Evolutionary conservation across 2,888 invertebrate species (phyloP), one percentile per base, ranked within the genome.

Genomic region (Watsonalla cultraria): DNA sequence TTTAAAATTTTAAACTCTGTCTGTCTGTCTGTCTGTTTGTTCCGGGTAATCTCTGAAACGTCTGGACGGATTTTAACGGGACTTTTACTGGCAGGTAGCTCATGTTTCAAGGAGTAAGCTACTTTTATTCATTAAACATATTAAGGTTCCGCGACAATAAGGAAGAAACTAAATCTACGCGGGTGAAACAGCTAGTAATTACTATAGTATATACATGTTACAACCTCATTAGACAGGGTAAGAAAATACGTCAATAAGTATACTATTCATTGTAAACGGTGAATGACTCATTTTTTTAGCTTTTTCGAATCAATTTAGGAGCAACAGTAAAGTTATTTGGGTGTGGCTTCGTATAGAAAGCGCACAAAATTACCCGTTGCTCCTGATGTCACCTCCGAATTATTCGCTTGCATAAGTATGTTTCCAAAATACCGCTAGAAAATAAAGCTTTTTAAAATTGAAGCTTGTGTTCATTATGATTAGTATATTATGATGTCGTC

Each of bases 391-490:
- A 42, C 11, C 37, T 37, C 37, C 24, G 24, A 37, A 37, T 7
- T 37, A 37, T 37, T 37, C 5, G 42, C 42, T 42, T 42, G 42
- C 11, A 37, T 42, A 7, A 11, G 42, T 11, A 42, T 42, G 11
- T 24, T 24, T 24, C 24, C 42, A 11, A 42, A 42, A 42, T 9
- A 42, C 42, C 9, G 11, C 42, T 42, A 5, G 42, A 11, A 42
- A 42, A 42, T 42, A 11, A 42, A 42, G 11, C 11, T 42, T 42
- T 24, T 11, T 11, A 42, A 42, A 11, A 42, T 42, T 37, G 7
- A 37, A 37, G 37, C 37, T 7, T 52, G 55, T 42, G 34, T 49
- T 46, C 46, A 45, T 52, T 55, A 39, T 42, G 34, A 55, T 50
- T 47, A 47, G 42, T 50, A 50, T 50, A 50, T 45, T 15, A 46